These are phyloP conservation scores for Plagodis pulveraria DNA, from an alignment of 2,888 invertebrate species.

Conservation along the genomic window DNA sequence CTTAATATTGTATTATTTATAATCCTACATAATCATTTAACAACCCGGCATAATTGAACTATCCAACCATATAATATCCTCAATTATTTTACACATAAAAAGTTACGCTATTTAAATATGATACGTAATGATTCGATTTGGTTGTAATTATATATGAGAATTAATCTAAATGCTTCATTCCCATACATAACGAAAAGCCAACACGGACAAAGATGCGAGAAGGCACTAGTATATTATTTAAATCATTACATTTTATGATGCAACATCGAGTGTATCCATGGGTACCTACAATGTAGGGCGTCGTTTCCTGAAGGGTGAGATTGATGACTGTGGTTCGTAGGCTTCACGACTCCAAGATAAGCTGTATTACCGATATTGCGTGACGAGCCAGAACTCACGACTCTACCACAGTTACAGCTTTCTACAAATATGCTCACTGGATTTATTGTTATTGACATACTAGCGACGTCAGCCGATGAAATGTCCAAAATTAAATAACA, in stretches of 20 bases:
- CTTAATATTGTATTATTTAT: no score
- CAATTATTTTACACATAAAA: no score
- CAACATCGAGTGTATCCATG: slow-evolving; percentile 37
- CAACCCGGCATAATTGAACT: no score
- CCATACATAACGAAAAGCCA: no score
- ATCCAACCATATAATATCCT: no score
- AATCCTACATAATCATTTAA: no score
- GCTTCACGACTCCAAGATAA: slow-evolving; percentile 63
- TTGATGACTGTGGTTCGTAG: slow-evolving; percentile 63
- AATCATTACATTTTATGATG: slow-evolving; percentile 15
- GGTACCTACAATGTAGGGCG: slow-evolving; percentile 30
- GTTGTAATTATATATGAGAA: no score
- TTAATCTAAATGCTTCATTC: no score
- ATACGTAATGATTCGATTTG: no score
- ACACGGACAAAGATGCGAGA: no score
- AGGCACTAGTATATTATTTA: no score
- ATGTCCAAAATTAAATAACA: slow-evolving; percentile 23
- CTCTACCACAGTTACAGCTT: slow-evolving; percentile 38
- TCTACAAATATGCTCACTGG: slow-evolving; percentile 47
- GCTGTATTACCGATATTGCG: slow-evolving; percentile 65
- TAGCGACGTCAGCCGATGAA: slow-evolving; percentile 42
- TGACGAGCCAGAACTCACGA: slow-evolving; percentile 58
- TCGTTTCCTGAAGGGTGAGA: slow-evolving; percentile 54
- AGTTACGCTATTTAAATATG: no score
- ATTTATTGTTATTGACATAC: slow-evolving; percentile 58